phyloP scores from a whole-genome alignment of 2,113 vertebrate genomes.

The Carassius carassius region DNA sequence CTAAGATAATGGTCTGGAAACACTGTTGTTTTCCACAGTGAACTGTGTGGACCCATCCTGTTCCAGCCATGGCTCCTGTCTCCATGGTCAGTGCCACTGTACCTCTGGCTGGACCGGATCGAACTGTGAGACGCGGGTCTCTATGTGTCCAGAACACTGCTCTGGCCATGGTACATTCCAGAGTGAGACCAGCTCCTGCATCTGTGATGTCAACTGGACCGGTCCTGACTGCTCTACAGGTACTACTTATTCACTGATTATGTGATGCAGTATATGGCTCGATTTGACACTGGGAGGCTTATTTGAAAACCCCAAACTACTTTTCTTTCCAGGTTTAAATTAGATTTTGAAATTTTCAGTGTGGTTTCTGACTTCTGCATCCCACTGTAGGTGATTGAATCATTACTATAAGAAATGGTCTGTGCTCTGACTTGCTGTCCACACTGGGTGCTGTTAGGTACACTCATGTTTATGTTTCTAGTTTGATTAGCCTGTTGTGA shows the following conservation, averaged over 20 bases:
- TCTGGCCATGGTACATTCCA: slow-evolving; percentile 91
- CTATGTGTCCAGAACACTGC: slow-evolving; percentile 94
- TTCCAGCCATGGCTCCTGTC: slow-evolving; percentile 89
- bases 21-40: slow-evolving; percentile 71
- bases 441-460: not conserved
- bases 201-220: slow-evolving; percentile 92
- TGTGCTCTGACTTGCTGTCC: not conserved
- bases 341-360: not conserved
- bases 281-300: not conserved
- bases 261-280: not conserved
- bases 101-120: slow-evolving; percentile 91
- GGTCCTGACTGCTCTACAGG: slow-evolving; percentile 95
- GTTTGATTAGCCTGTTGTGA: not conserved
- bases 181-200: slow-evolving; percentile 88
- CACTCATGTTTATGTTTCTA: not conserved
- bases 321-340: not conserved
- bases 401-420: not conserved
- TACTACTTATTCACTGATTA: slow-evolving; percentile 53
- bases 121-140: slow-evolving; percentile 91
- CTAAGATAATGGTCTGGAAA: not conserved
- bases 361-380: not conserved
- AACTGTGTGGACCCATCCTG: slow-evolving; percentile 94
- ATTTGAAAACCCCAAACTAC: not conserved
- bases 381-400: not conserved
- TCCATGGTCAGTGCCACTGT: slow-evolving; percentile 95